phyloP scores from a whole-genome alignment of 2,113 vertebrate genomes.

The Symphodus melops region DNA sequence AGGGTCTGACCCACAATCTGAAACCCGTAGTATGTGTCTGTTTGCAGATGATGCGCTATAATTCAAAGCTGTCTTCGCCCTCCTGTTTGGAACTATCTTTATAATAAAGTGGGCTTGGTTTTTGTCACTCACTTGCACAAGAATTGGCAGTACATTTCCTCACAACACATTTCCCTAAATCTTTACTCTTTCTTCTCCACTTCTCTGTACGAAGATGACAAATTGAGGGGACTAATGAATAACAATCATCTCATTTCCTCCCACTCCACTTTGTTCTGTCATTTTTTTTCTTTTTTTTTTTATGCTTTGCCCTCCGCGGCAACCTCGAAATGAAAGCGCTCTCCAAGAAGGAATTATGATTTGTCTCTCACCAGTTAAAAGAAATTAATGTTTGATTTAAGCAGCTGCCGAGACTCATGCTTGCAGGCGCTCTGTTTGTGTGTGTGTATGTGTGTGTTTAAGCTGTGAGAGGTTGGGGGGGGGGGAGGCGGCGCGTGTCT shows the following conservation, averaged over 20 bases:
- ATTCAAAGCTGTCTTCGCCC: not conserved
- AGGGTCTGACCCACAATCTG: slow-evolving; percentile 37
- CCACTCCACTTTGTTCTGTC: slow-evolving; percentile 52
- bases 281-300: too few relatives aligned
- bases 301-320: slow-evolving; percentile 12
- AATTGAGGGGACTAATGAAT: slow-evolving; percentile 26
- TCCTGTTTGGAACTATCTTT: not conserved
- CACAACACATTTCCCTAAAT: slow-evolving; percentile 10
- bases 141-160: not conserved
- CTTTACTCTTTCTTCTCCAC: not conserved
- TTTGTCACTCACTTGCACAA: not conserved
- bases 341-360: slow-evolving; percentile 52
- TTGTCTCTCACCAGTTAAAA: slow-evolving; percentile 59
- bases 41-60: slow-evolving; percentile 21
- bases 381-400: slow-evolving; percentile 63
- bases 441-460: slow-evolving; percentile 51
- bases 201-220: slow-evolving; percentile 16
- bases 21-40: not conserved
- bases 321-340: slow-evolving; percentile 25
- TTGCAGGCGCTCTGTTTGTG: slow-evolving; percentile 46
- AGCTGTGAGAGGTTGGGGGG: slow-evolving; percentile 26
- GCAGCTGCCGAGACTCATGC: slow-evolving; percentile 42
- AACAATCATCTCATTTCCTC: slow-evolving; percentile 42
- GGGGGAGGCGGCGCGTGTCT: slow-evolving; percentile 45
- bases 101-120: not conserved